Evolutionary conservation across 2,113 vertebrate species (phyloP).

Genomic region (Hepsetus odoe): DNA sequence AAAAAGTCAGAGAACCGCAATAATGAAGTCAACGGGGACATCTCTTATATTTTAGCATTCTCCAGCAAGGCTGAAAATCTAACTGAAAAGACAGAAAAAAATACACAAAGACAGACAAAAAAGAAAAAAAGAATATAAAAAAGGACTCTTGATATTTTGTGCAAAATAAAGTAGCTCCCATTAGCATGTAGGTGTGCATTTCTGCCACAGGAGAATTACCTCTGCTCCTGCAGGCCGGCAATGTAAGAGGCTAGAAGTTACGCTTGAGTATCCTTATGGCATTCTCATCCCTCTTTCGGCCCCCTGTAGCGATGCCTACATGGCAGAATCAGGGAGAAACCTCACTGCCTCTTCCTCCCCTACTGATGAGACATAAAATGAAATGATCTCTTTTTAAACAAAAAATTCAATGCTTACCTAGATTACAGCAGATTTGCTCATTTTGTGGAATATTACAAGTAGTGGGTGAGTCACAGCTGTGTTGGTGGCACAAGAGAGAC

Average conservation of each 20-base stretch:
- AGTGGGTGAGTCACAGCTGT: too few relatives aligned
- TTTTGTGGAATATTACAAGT: not conserved
- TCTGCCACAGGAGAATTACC: slow-evolving; percentile 34
- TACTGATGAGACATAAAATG: slow-evolving; percentile 24
- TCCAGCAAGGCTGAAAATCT: not conserved
- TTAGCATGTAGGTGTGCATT: not conserved
- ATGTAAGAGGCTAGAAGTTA: slow-evolving; percentile 33
- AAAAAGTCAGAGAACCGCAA: not conserved
- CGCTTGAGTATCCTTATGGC: slow-evolving; percentile 36
- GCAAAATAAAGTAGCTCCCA: slow-evolving; percentile 9
- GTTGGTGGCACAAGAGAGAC: too few relatives aligned
- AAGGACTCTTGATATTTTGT: slow-evolving; percentile 4
- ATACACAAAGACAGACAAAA: not conserved
- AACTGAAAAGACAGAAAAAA: not conserved
- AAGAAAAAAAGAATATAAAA: not conserved
- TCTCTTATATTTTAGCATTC: not conserved
- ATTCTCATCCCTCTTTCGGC: slow-evolving; percentile 23
- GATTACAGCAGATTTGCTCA: not conserved
- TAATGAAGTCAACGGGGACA: not conserved
- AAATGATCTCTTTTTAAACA: slow-evolving; percentile 13
- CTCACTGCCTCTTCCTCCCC: slow-evolving; percentile 3
- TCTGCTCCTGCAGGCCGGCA: slow-evolving; percentile 23
- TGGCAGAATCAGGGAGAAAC: not conserved
- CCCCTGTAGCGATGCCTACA: not conserved
- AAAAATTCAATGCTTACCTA: not conserved